These are phyloP conservation scores for Albula goreensis DNA, from an alignment of 2,113 vertebrate genomes.

Conservation along the genomic window DNA sequence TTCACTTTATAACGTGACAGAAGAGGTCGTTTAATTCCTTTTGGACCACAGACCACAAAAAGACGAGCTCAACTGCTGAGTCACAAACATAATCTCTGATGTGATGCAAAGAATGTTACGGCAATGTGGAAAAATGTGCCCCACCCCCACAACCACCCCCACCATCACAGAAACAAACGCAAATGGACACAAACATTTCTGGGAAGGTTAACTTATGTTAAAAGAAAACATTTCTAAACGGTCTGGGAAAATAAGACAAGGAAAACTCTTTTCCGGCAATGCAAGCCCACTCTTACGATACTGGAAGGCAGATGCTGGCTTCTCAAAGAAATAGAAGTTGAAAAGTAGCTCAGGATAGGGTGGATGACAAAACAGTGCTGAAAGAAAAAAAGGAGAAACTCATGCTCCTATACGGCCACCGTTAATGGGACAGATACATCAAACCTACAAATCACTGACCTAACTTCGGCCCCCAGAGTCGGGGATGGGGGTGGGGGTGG, in stretches of 20 bases:
- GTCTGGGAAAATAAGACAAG: neutral
- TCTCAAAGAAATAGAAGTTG: neutral
- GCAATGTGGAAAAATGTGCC: neutral
- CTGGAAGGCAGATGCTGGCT: neutral
- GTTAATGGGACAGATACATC: neutral
- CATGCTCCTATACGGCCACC: neutral
- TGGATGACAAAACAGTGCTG: neutral
- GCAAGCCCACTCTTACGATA: neutral
- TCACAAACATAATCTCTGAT: constrained; percentile 1
- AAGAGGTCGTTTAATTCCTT: constrained; percentile 3
- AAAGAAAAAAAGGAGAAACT: neutral
- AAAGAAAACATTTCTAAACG: too few species aligned
- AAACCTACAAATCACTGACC: neutral
- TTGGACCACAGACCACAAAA: constrained; percentile 1
- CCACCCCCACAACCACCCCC: neutral
- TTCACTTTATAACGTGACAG: neutral
- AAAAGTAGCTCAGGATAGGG: neutral
- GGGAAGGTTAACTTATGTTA: neutral
- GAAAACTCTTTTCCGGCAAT: neutral
- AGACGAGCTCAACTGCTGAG: neutral
- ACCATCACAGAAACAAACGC: neutral
- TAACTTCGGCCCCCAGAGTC: too few species aligned
- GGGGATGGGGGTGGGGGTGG: too few species aligned
- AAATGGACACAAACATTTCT: neutral
- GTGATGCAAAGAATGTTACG: neutral